These are phyloP conservation scores for Zeus faber DNA, from an alignment of 2,113 vertebrate species.

Conservation along the genomic window DNA sequence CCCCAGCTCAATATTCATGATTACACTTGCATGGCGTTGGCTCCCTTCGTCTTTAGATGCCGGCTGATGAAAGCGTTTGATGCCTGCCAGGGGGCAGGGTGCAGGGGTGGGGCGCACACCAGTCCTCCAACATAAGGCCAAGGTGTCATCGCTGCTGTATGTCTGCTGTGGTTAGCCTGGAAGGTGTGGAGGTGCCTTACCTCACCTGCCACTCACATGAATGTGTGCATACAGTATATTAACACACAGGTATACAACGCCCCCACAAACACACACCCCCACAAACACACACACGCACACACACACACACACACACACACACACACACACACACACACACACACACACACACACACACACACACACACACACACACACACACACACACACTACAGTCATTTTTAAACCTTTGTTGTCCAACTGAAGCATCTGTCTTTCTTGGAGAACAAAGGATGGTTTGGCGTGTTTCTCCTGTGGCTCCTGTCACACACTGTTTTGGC, in stretches of 20 bases:
- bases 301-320: background rate
- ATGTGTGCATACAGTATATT: background rate
- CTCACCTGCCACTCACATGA: constrained; percentile 4
- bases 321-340: background rate
- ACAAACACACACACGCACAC: background rate
- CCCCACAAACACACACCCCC: background rate
- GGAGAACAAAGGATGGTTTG: constrained; percentile 40
- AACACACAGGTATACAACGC: background rate
- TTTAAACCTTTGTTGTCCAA: constrained; percentile 46
- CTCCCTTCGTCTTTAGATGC: constrained; percentile 27
- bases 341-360: background rate
- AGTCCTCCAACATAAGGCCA: constrained; percentile 28
- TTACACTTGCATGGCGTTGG: constrained; percentile 14
- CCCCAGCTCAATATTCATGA: constrained; percentile 29
- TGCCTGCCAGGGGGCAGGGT: constrained; percentile 14
- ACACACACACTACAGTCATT: background rate
- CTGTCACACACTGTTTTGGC: background rate
- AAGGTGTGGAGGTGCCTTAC: constrained; percentile 19
- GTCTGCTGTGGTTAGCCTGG: constrained; percentile 34
- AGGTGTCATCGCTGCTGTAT: constrained; percentile 29
- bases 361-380: constrained; percentile 7
- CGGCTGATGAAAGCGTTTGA: constrained; percentile 49
- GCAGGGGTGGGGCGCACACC: background rate
- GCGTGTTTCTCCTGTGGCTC: too few relatives aligned
- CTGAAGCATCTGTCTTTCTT: constrained; percentile 46